A percentile compares a stretch with the other conserved stretches of the same genome.
phyloP scores from a whole-genome alignment of 1,140 invertebrate species.

The Cydia amplana region DNA sequence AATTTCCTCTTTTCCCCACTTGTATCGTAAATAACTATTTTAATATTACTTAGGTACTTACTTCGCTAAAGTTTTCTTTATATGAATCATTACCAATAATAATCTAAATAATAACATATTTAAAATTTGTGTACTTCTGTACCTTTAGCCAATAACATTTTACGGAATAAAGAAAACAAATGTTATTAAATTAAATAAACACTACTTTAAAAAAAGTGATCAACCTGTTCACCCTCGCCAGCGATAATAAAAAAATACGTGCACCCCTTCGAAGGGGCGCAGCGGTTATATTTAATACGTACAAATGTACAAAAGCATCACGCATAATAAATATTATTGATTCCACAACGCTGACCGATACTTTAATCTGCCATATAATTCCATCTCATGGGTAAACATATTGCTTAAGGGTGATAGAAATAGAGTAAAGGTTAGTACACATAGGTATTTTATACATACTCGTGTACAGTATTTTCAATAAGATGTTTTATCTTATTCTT shows the following conservation, averaged over 20 bases:
- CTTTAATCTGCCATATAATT: slow-evolving; percentile 58
- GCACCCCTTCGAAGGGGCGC: slow-evolving; percentile 14
- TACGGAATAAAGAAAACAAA: not conserved
- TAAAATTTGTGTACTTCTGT: not conserved
- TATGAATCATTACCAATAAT: too few species aligned
- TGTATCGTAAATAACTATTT: too few species aligned
- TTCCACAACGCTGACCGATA: slow-evolving; percentile 59
- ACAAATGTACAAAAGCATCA: slow-evolving; percentile 50
- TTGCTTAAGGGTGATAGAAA: slow-evolving; percentile 46
- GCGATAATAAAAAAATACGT: slow-evolving; percentile 36
- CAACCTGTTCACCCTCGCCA: slow-evolving; percentile 28
- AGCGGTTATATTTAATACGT: slow-evolving; percentile 42
- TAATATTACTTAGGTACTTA: too few species aligned
- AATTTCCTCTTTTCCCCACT: too few species aligned
- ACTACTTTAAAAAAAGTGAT: slow-evolving; percentile 15
- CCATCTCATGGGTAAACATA: slow-evolving; percentile 50
- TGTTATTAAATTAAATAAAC: slow-evolving; percentile 8
- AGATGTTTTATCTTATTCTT: too few species aligned
- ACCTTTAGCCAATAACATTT: not conserved
- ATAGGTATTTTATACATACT: not conserved
- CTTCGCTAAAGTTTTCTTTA: too few species aligned
- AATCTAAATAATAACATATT: too few species aligned
- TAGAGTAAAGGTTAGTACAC: not conserved
- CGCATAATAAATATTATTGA: slow-evolving; percentile 63
- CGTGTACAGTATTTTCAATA: too few species aligned